These are phyloP conservation scores for Cacajao melanocephalus DNA, from an alignment of 2,797 vertebrate genomes.

Conservation along the genomic window DNA sequence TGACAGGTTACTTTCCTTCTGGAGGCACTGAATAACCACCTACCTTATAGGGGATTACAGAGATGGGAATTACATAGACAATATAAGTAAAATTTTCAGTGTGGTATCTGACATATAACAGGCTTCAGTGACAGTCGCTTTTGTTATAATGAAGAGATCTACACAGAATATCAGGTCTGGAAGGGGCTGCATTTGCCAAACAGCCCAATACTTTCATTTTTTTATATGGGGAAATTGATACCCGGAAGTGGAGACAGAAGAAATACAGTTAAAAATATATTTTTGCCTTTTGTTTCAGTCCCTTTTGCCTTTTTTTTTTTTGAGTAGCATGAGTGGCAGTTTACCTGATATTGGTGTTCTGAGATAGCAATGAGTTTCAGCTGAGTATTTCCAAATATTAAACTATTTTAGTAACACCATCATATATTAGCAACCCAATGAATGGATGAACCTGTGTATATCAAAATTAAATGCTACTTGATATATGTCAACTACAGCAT, in stretches of 20 bases:
- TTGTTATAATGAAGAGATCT: background rate
- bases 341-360: constrained; percentile 15
- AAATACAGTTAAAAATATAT: background rate
- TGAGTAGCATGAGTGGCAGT: background rate
- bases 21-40: background rate
- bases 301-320: background rate
- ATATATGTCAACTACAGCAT: background rate
- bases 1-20: constrained; percentile 17
- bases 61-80: background rate
- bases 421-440: background rate
- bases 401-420: constrained; percentile 24
- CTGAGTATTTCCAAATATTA: constrained; percentile 48
- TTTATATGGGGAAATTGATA: background rate
- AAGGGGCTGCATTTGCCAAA: background rate
- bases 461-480: constrained; percentile 27
- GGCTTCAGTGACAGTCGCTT: background rate
- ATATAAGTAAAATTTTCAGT: background rate
- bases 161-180: background rate
- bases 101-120: background rate
- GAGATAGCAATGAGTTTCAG: constrained; percentile 10
- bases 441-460: constrained; percentile 1
- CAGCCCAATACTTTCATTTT: background rate
- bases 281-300: background rate
- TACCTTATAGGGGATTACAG: background rate
- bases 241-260: background rate